Conservation (phyloP, 2,797 vertebrate genomes). For the Hypotaenidia philippensis region DNA sequence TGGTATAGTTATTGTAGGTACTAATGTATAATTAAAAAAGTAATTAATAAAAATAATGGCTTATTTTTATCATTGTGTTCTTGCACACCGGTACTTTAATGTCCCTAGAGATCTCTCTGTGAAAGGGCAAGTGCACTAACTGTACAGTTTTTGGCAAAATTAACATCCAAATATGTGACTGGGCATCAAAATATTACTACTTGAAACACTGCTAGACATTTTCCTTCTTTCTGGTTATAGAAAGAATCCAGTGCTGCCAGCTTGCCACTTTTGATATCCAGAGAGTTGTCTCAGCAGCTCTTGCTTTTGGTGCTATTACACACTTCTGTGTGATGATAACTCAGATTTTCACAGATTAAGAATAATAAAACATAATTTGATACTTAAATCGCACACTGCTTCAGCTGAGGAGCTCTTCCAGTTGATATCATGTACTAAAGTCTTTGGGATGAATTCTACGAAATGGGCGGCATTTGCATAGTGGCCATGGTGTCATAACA, state of each 20-base stretch:
- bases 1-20: background rate
- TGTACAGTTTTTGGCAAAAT: background rate
- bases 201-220: background rate
- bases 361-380: background rate
- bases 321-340: background rate
- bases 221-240: background rate
- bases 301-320: background rate
- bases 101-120: background rate
- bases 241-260: background rate
- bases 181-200: background rate
- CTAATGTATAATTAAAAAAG: background rate
- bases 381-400: background rate
- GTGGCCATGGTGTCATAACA: rapidly evolving
- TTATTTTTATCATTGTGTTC: background rate
- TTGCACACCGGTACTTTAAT: background rate
- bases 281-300: background rate
- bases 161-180: background rate
- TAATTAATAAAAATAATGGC: background rate
- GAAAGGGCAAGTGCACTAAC: background rate
- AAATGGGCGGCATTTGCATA: background rate
- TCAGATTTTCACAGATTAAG: background rate
- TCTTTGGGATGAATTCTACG: background rate
- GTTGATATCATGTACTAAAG: background rate
- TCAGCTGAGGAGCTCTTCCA: background rate
- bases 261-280: background rate